These are phyloP conservation scores for Coregonus sp. DNA, from an alignment of 2,797 vertebrate genomes.

Conservation along the genomic window DNA sequence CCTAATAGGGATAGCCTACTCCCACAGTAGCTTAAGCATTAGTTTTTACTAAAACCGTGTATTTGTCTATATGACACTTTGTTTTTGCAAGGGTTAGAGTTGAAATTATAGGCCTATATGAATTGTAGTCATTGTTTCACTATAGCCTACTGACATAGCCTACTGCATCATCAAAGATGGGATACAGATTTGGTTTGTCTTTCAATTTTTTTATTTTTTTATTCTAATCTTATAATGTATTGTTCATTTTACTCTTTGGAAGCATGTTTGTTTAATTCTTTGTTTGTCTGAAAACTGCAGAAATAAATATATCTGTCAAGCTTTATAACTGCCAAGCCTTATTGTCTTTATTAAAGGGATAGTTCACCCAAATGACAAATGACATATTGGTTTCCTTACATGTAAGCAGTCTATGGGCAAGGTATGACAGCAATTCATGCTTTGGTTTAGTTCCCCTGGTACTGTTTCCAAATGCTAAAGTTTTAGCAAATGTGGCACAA, in stretches of 20 bases:
- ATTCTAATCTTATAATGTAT: background rate
- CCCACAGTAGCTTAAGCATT: background rate
- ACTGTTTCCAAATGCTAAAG: no score
- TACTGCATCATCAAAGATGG: background rate
- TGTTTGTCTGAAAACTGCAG: no score
- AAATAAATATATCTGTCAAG: no score
- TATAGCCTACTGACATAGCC: background rate
- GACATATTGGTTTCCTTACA: no score
- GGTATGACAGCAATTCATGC: no score
- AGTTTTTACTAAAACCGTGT: background rate
- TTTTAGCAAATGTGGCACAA: no score
- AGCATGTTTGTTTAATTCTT: no score
- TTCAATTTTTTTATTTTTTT: background rate
- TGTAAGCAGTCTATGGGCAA: no score
- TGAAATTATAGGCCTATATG: background rate
- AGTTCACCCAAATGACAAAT: no score
- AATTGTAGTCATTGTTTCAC: background rate
- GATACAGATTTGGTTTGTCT: background rate
- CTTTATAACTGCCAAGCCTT: no score
- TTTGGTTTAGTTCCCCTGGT: no score
- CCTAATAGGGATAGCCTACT: background rate
- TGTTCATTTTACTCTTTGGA: background rate
- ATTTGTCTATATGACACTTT: background rate
- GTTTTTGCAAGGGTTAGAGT: background rate
- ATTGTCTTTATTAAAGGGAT: no score